These are phyloP conservation scores for Cryptocephalus moraei DNA, from an alignment of 2,888 invertebrate genomes.

Conservation along the genomic window DNA sequence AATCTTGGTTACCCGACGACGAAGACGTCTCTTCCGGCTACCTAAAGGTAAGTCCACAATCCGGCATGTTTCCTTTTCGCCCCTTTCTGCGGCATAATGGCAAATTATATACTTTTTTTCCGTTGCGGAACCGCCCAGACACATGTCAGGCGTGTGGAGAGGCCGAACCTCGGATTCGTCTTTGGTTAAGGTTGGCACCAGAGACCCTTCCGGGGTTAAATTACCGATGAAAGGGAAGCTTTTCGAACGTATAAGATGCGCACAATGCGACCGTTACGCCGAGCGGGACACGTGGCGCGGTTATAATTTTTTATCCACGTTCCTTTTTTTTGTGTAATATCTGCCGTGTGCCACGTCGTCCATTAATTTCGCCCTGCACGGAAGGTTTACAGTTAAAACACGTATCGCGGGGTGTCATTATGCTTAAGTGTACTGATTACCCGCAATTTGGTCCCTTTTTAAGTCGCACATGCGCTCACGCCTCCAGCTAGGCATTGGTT, in stretches of 20 bases:
- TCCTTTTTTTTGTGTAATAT: background rate
- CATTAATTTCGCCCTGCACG: too few relatives aligned
- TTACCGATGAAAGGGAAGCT: conserved; percentile 1
- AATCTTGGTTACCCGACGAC: too few relatives aligned
- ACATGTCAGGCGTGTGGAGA: conserved; percentile 3
- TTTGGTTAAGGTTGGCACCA: background rate
- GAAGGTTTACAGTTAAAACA: too few relatives aligned
- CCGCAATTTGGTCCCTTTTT: too few relatives aligned
- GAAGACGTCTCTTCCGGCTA: too few relatives aligned
- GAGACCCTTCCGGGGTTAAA: conserved; percentile 2
- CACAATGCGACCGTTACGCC: conserved; percentile 2
- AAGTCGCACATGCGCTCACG: too few relatives aligned
- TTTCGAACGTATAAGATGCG: background rate
- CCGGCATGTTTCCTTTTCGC: too few relatives aligned
- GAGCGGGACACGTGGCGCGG: conserved; percentile 1
- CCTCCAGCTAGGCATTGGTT: too few relatives aligned
- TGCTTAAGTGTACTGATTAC: too few relatives aligned
- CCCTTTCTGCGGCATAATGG: conserved; percentile 2
- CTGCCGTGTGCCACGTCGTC: too few relatives aligned
- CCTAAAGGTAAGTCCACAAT: too few relatives aligned
- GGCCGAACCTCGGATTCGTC: background rate
- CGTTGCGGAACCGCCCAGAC: conserved; percentile 2
- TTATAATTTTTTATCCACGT: conserved; percentile 1
- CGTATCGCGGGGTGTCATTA: too few relatives aligned
- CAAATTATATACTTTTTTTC: conserved; percentile 1